phyloP scores from a whole-genome alignment of 2,888 invertebrate species.

The Dasypolia templi region DNA sequence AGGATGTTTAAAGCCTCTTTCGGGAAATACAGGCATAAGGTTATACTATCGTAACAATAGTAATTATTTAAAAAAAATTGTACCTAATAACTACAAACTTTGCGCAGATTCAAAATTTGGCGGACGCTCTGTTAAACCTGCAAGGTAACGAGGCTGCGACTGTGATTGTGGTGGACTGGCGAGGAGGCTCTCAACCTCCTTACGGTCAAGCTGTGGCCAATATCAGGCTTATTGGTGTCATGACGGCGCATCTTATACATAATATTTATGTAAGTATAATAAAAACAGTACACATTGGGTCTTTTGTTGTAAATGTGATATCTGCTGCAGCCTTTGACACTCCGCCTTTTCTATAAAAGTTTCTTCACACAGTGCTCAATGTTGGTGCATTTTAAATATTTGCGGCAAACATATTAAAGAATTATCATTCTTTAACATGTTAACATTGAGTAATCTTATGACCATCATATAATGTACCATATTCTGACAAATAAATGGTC shows the following conservation, averaged over 20 bases:
- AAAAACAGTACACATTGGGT: neutral
- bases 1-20: neutral
- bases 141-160: constrained; percentile 92
- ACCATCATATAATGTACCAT: neutral
- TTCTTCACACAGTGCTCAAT: neutral
- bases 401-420: neutral
- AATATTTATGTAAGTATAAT: constrained; percentile 87
- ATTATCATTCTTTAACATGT: neutral
- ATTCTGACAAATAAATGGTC: neutral
- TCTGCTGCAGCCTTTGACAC: neutral
- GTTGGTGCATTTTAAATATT: neutral
- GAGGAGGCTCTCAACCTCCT: constrained; percentile 95
- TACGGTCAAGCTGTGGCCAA: constrained; percentile 98
- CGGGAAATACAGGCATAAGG: too few species aligned
- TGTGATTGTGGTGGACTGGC: constrained; percentile 96
- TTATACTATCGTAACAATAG: neutral
- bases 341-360: neutral
- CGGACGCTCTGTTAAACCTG: constrained; percentile 92
- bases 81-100: neutral
- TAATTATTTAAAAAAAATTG: neutral
- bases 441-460: neutral
- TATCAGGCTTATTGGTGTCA: constrained; percentile 95
- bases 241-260: constrained; percentile 93
- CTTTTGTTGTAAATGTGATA: neutral
- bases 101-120: constrained; percentile 92